Conservation (phyloP, 2,888 invertebrate genomes). For the Drosophila phalerata region DNA sequence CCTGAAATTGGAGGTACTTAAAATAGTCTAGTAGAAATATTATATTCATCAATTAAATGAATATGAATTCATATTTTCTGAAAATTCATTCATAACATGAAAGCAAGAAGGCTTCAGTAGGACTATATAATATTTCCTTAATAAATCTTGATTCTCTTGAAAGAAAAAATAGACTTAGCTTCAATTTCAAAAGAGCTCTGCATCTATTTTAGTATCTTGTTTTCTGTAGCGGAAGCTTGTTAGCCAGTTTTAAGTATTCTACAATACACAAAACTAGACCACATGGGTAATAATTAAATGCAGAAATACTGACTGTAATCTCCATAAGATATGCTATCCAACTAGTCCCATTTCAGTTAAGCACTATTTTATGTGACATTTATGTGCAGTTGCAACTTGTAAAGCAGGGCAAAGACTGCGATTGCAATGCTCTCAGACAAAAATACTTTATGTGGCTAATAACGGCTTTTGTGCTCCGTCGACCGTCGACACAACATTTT, state of each 20-base stretch:
- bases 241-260: background rate
- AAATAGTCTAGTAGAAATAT: no score
- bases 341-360: slow-evolving; percentile 26
- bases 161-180: background rate
- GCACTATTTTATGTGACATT: slow-evolving; percentile 48
- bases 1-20: slow-evolving; percentile 85
- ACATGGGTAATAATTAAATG: background rate
- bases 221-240: slow-evolving; percentile 6
- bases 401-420: slow-evolving; percentile 6
- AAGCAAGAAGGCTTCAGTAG: no score
- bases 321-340: slow-evolving; percentile 24
- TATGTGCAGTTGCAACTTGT: slow-evolving; percentile 31
- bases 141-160: background rate
- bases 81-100: background rate
- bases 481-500: slow-evolving; percentile 7
- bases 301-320: slow-evolving; percentile 10
- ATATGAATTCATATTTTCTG: no score
- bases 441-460: slow-evolving; percentile 39
- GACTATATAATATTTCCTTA: background rate
- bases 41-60: no score
- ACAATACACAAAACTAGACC: background rate
- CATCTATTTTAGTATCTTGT: background rate
- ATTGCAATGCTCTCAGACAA: slow-evolving; percentile 13
- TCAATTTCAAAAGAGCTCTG: background rate
- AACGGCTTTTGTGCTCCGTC: slow-evolving; percentile 18